Percentiles rank a stretch among this genome's conserved stretches.
Conservation (phyloP, 2,888 invertebrate species). For the Rapana venosa region DNA sequence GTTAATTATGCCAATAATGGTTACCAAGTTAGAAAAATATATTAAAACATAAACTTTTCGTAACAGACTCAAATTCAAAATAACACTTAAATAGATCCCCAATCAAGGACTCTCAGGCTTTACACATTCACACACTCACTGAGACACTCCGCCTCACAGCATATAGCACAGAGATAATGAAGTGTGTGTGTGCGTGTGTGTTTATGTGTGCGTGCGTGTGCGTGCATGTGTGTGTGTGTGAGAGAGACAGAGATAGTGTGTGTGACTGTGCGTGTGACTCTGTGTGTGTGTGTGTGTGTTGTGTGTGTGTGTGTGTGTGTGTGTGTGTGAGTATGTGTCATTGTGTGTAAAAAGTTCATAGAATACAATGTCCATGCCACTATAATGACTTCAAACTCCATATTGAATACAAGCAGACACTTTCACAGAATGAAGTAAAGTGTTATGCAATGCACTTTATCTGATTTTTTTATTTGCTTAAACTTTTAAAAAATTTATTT, state of each 20-base stretch:
- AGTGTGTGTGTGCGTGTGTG: neutral
- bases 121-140: no score
- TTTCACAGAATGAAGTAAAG: neutral
- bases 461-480: neutral
- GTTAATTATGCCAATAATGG: no score
- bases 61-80: no score
- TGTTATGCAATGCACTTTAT: neutral
- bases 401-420: neutral
- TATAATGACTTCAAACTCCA: neutral
- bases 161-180: no score
- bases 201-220: neutral
- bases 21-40: no score
- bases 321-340: neutral
- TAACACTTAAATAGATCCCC: no score
- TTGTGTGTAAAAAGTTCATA: neutral
- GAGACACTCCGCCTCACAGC: no score
- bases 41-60: no score
- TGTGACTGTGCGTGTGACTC: neutral
- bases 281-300: neutral
- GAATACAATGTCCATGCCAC: neutral
- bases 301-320: neutral
- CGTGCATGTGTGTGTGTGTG: neutral
- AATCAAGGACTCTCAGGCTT: no score
- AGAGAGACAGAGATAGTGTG: neutral
- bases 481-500: no score